These are phyloP conservation scores for Halcyon senegalensis DNA, from an alignment of 2,113 vertebrate genomes.

Conservation along the genomic window DNA sequence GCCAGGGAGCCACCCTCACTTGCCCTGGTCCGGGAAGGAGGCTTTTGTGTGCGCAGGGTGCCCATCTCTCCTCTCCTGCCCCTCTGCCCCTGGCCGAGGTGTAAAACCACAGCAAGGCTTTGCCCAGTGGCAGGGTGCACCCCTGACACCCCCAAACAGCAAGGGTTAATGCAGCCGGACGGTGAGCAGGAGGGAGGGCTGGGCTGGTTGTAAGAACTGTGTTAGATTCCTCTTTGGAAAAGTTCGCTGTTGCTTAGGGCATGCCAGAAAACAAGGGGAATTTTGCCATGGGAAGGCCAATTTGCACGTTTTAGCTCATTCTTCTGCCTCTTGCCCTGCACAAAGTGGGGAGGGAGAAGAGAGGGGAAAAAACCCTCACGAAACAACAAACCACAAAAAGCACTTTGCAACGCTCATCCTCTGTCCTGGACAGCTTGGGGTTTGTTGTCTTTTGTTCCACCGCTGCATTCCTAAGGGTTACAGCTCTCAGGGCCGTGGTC, in stretches of 20 bases:
- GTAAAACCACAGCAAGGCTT: neutral
- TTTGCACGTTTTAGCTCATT: conserved; percentile 62
- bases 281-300: conserved; percentile 46
- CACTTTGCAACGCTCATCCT: neutral
- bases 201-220: conserved; percentile 26
- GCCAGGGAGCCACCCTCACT: neutral
- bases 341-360: neutral
- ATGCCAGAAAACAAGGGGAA: conserved; percentile 56
- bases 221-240: conserved; percentile 60
- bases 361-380: neutral
- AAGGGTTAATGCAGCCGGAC: conserved; percentile 23
- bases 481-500: neutral
- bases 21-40: neutral
- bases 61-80: neutral
- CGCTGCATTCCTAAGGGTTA: conserved; percentile 39
- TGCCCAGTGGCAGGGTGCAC: neutral
- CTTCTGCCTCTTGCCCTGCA: conserved; percentile 15
- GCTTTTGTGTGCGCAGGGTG: neutral
- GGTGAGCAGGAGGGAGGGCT: conserved; percentile 9
- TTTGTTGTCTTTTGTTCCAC: conserved; percentile 66
- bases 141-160: neutral
- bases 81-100: neutral
- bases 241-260: conserved; percentile 30
- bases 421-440: neutral
- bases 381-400: neutral